Base-by-base conservation (phyloP, 2,113 vertebrate genomes). In the Coreoperca whiteheadi region DNA sequence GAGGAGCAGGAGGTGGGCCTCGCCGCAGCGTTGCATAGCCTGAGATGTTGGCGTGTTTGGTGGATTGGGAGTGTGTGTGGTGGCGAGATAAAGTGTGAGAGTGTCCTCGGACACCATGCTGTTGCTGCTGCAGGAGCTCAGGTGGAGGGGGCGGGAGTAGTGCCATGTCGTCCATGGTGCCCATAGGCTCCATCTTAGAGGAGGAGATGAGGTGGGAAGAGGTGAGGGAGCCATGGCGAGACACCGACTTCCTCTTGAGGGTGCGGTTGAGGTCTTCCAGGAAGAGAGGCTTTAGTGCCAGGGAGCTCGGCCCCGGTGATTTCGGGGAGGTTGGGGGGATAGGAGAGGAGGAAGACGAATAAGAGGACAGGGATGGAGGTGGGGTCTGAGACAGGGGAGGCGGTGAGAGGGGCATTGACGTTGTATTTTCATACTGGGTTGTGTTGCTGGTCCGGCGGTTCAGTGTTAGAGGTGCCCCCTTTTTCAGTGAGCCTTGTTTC, bases 81-180 rank as follows among this genome's bases (percentile, higher is more conserved):
- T 92, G 93, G 77, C 92, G 94, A 20, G 94, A 94, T 65, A 94
- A 18, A 53, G 94, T 94, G 0, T 94, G 91, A 63, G 92, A 89
- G 69, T 94, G 91, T 60, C 88, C 93, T 7, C 91, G 85, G 15
- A 66, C 65, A 0, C 84, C 89, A 43, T 90, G 96, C 86, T 94
- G 93, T 14, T 85, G 94, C 16, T 97, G 97, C 39, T 94, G 95
- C 61, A 97, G 94, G 90, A 99, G 96, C 91, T 99, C 97, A 0
- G 98, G 98, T 0, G 98, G 98, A 0, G 98, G 98, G 0, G 97
- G 98, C 0, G 98, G 94, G 0, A 94, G 97, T 82, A 99, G 91
- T 0, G 96, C 98, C 98, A 99, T 99, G 89, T 99, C 98, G 25
- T 99, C 98, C 98, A 99, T 97, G 77, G 98, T 99, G 90, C 97